Conservation (phyloP, 2,113 vertebrate genomes). For the Ictalurus furcatus region DNA sequence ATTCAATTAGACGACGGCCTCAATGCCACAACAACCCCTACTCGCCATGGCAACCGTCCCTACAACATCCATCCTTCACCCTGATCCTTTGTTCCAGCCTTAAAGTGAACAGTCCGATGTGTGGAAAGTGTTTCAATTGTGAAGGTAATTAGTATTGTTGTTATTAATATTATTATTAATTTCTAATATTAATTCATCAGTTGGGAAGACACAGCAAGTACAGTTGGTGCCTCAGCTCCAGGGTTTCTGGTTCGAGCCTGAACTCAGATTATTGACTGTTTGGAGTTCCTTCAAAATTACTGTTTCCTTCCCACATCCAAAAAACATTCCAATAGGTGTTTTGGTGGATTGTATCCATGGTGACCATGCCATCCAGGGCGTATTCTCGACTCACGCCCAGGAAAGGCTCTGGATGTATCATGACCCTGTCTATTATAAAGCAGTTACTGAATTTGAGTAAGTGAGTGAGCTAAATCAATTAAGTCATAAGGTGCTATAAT, state of each 20-base stretch:
- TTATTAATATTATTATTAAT: neutral
- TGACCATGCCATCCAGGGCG: neutral
- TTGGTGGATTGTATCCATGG: neutral
- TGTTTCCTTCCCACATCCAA: too few relatives aligned
- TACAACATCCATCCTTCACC: constrained; percentile 12
- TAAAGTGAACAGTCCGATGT: constrained; percentile 5
- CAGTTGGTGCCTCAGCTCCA: too few relatives aligned
- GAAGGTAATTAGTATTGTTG: neutral
- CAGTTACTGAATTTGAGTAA: neutral
- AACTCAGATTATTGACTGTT: neutral
- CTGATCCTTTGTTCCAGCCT: neutral
- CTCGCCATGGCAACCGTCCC: constrained; percentile 13
- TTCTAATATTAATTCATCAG: neutral
- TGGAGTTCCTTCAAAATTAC: too few relatives aligned
- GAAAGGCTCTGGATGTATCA: neutral
- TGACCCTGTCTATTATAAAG: neutral
- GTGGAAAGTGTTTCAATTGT: constrained; percentile 8
- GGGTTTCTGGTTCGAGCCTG: too few relatives aligned
- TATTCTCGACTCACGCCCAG: neutral
- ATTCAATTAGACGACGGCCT: constrained; percentile 18
- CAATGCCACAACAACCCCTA: neutral
- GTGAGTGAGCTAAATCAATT: neutral
- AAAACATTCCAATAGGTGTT: too few relatives aligned
- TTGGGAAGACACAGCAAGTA: neutral
- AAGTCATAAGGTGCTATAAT: neutral